Evolutionary conservation across 1,140 invertebrate genomes (phyloP), one percentile per base, ranked within the genome.

Genomic region (Lasaia peninsularis): DNA sequence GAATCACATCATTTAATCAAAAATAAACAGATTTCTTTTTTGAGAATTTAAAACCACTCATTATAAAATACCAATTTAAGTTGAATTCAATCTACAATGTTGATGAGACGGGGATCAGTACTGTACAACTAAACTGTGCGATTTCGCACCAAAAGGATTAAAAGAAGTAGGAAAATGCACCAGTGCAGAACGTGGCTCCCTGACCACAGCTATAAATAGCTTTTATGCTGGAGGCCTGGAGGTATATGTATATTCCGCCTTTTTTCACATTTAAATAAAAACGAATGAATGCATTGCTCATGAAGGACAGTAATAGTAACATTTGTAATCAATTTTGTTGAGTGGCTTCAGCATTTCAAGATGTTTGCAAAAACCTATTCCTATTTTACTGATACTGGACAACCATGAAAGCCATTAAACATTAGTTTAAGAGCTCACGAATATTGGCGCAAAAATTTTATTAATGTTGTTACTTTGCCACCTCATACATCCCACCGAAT

Each of bases 1-100:
- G 60, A 59, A 67, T 67, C 10, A 67, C 57, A 18, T 62, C 58
- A 18, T 71, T 71, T 62, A 69, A 64, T 61, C 10, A 34, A 32
- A 24, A 37, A 40, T 61, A 71, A 34, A 50, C 24, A 9, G 12
- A 69, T 44, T 56, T 69, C 44, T 72, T 69, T 67, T 65, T 63
- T 69, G 54, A 52, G n/a, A 58, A 69, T 63, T 50, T 69, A 37
- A 49, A 66, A 60, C 31, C 55, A 6, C 50, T 67, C 8, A 24
- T 14, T 12, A 56, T 33, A 31, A 52, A 56, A 52, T 48, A 61
- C 31, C 5, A 62, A 54, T 56, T 61, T 56, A 11, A 52, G 1
- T 18, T 14, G 10, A 14, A 56, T 52, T 14, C 2, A 33, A 62
- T 57, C n/a, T 57, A 56, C 53, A 70, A 65, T 56, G 48, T 66